Evolutionary conservation across 1,140 invertebrate genomes (phyloP).

Genomic region (Phymorhynchus buccinoides): DNA sequence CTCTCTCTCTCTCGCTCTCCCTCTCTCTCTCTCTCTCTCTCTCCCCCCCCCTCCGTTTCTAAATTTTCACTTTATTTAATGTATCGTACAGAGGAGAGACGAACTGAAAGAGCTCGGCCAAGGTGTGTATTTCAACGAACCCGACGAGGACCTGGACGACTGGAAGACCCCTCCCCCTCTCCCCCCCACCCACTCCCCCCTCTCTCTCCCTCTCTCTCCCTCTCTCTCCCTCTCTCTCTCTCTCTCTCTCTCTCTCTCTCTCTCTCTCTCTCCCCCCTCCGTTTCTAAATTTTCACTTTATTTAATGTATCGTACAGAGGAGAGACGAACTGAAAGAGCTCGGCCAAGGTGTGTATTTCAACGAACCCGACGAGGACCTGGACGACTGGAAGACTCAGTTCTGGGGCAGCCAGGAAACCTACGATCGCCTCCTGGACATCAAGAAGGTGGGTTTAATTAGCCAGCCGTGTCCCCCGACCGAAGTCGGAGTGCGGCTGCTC

Average conservation of each 20-base stretch:
- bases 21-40: background rate
- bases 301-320: background rate
- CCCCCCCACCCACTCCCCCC: background rate
- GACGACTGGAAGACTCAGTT: slow-evolving; percentile 45
- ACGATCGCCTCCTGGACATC: slow-evolving; percentile 35
- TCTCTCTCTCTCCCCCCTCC: background rate
- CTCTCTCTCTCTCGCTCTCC: background rate
- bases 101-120: slow-evolving; percentile 28
- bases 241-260: background rate
- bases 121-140: slow-evolving; percentile 54
- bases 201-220: background rate
- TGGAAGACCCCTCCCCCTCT: slow-evolving; percentile 39
- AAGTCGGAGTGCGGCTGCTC: too few relatives aligned
- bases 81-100: background rate
- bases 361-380: slow-evolving; percentile 48
- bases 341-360: slow-evolving; percentile 50
- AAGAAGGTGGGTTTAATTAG: too few relatives aligned
- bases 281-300: background rate
- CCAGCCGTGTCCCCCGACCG: too few relatives aligned
- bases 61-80: background rate
- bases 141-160: slow-evolving; percentile 40
- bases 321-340: background rate
- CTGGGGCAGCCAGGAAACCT: slow-evolving; percentile 30
- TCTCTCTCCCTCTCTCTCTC: background rate
- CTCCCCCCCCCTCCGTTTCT: background rate